These are phyloP conservation scores for Pedionomus torquatus DNA, from an alignment of 2,113 vertebrate species.

Conservation along the genomic window DNA sequence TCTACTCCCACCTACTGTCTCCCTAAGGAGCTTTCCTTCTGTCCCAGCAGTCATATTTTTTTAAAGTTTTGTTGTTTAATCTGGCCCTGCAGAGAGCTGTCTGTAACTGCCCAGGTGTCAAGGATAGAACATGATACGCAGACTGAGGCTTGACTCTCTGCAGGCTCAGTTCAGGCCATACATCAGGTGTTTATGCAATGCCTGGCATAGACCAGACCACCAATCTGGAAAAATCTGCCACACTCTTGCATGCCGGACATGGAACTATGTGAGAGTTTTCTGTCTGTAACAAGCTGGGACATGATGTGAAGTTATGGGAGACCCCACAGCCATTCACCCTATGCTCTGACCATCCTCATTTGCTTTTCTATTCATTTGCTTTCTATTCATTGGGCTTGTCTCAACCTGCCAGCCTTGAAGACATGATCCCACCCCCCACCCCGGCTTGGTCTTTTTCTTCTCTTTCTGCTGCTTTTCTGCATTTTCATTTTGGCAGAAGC, in stretches of 20 bases:
- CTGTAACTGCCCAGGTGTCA: background rate
- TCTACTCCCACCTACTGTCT: background rate
- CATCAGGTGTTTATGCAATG: background rate
- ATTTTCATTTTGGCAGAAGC: background rate
- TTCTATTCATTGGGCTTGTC: slow-evolving; percentile 6
- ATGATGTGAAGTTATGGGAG: background rate
- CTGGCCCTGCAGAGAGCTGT: accelerated
- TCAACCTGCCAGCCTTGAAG: background rate
- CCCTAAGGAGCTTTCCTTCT: background rate
- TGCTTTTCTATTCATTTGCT: background rate
- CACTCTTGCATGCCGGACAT: background rate
- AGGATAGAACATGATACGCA: background rate
- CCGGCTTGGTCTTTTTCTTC: background rate
- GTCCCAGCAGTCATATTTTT: no score
- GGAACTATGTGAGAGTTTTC: accelerated
- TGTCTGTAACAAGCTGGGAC: background rate
- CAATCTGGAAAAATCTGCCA: background rate
- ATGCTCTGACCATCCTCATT: background rate
- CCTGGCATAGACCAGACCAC: background rate
- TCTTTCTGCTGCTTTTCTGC: background rate
- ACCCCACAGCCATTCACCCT: background rate
- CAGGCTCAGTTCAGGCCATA: background rate
- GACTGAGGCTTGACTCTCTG: background rate
- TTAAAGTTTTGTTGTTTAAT: background rate
- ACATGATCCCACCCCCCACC: background rate